Percentiles rank a stretch among this genome's conserved stretches.
Conservation (phyloP, 53 echinoderm and acorn worm species). For the Paracentrotus lividus region DNA sequence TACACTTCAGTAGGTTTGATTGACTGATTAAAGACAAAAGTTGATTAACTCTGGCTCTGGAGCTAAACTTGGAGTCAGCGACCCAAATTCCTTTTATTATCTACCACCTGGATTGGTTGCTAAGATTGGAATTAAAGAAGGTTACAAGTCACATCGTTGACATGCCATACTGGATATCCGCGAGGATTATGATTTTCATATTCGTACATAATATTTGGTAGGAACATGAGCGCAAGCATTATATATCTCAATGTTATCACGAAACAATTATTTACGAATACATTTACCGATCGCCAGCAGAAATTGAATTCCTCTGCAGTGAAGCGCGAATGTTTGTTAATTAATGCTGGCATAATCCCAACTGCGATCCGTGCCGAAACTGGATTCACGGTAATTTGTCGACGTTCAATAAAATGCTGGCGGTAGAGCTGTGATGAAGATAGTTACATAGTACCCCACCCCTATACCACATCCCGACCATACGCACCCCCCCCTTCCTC, state of each 20-base stretch:
- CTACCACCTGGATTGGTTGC: too few relatives aligned
- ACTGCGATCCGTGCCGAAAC: neutral
- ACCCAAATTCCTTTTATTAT: too few relatives aligned
- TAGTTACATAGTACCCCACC: neutral
- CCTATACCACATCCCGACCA: neutral
- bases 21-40: too few relatives aligned
- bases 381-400: conserved; percentile 18
- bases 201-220: conserved; percentile 1
- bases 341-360: conserved; percentile 45
- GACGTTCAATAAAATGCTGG: conserved; percentile 12
- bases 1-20: too few relatives aligned
- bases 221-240: neutral
- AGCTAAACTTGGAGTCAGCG: too few relatives aligned
- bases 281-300: neutral
- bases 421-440: neutral
- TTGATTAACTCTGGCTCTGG: too few relatives aligned
- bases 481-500: neutral
- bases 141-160: too few relatives aligned
- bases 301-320: conserved; percentile 14
- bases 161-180: too few relatives aligned
- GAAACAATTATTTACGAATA: conserved; percentile 40
- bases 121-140: too few relatives aligned
- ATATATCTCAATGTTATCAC: conserved; percentile 7
- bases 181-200: neutral
- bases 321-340: conserved; percentile 44